Evolutionary conservation across 2,888 invertebrate species (phyloP).

Genomic region (Heliconius sara): DNA sequence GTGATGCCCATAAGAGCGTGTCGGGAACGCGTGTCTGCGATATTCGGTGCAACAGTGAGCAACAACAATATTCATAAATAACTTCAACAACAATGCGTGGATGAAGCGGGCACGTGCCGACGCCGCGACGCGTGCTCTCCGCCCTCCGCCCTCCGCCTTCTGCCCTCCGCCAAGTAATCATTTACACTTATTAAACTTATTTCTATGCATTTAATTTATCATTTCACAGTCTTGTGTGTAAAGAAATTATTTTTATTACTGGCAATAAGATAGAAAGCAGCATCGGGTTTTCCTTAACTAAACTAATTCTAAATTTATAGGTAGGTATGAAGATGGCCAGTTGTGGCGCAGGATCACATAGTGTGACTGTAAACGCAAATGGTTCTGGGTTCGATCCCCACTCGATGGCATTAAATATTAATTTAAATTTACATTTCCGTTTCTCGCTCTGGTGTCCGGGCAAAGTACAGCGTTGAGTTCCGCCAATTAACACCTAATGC

Average conservation of each 20-base stretch:
- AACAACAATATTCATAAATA: conserved; percentile 83
- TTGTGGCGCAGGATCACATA: too few relatives aligned
- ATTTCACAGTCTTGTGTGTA: background rate
- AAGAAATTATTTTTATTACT: background rate
- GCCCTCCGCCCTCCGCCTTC: conserved; percentile 57
- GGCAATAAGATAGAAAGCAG: background rate
- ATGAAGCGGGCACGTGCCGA: conserved; percentile 62
- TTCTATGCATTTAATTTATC: conserved; percentile 9
- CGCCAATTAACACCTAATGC: too few relatives aligned
- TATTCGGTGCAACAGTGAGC: conserved; percentile 69
- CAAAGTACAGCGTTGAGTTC: too few relatives aligned
- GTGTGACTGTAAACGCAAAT: too few relatives aligned
- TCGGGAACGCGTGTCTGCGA: conserved; percentile 66
- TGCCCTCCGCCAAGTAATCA: conserved; percentile 66
- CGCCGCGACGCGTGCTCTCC: conserved; percentile 58
- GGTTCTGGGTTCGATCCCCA: too few relatives aligned
- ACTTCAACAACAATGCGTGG: conserved; percentile 67
- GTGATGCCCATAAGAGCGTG: conserved; percentile 64
- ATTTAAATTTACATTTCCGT: too few relatives aligned
- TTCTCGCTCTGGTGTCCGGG: too few relatives aligned
- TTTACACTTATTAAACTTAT: conserved; percentile 65
- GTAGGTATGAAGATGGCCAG: too few relatives aligned
- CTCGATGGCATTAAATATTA: too few relatives aligned
- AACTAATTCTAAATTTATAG: too few relatives aligned
- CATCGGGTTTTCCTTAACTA: too few relatives aligned